These are phyloP conservation scores for Eristalinus sepulchralis DNA, from an alignment of 2,888 invertebrate genomes.

Conservation along the genomic window DNA sequence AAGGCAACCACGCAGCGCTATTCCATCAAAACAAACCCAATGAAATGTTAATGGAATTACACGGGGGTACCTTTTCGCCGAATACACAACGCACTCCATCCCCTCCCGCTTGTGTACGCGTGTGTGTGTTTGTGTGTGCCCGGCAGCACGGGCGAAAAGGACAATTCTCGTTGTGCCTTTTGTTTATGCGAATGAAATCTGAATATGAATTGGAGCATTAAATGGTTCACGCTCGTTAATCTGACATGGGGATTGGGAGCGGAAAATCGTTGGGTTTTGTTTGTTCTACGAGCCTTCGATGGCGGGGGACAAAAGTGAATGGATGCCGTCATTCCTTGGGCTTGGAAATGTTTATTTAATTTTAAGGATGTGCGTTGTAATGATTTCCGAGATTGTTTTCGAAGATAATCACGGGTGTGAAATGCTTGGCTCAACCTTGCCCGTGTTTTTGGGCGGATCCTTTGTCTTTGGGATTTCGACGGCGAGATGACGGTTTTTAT, in stretches of 20 bases:
- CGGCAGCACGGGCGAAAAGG: conserved; percentile 44
- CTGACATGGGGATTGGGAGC: conserved; percentile 55
- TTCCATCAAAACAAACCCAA: conserved; percentile 70
- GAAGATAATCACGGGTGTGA: conserved; percentile 68
- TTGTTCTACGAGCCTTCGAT: conserved; percentile 58
- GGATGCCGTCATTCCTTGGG: conserved; percentile 46
- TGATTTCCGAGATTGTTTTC: conserved; percentile 69
- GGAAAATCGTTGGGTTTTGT: conserved; percentile 48
- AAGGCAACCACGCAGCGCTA: conserved; percentile 37
- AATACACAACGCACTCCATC: conserved; percentile 12
- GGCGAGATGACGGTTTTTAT: background rate
- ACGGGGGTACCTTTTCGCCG: conserved; percentile 15
- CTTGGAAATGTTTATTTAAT: conserved; percentile 69
- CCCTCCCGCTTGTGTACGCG: background rate
- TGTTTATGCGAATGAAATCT: conserved; percentile 71
- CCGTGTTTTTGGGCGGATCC: background rate
- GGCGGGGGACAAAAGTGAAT: background rate
- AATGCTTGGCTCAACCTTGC: conserved; percentile 25
- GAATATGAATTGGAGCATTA: conserved; percentile 72
- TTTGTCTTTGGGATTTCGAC: conserved; percentile 18
- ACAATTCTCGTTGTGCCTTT: conserved; percentile 68
- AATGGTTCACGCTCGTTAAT: conserved; percentile 72
- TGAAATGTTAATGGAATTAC: conserved; percentile 71
- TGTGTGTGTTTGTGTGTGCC: background rate
- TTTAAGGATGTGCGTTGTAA: conserved; percentile 71